Base-by-base conservation (phyloP, 2,888 invertebrate species). In the Gymnosoma rotundatum region DNA sequence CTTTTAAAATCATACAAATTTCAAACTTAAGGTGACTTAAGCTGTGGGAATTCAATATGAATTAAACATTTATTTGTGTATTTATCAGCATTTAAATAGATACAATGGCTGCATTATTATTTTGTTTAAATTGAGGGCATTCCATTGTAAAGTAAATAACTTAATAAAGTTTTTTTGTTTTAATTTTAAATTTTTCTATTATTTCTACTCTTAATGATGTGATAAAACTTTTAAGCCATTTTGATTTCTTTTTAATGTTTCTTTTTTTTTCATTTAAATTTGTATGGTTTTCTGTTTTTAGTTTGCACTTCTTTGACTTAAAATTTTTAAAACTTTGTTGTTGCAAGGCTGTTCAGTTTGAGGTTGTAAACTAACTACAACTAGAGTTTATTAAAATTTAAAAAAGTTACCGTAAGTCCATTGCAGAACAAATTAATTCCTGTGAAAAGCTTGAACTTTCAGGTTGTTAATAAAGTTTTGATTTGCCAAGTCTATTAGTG, bases 401-500 rank as follows among this genome's bases (percentile, higher is more conserved):
- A 42, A 45, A 32, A 58, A n/a, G 6, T 72, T 63, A 72, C 50
- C 54, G 48, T 54, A 78, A 78, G 45, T 63, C 56, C 2, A 56
- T 58, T 42, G 14, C 25, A 21, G 21, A 20, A 38, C 32, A 58
- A 58, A 25, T 36, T 20, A 18, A 32, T 67, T 50, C 25, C 9
- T n/a, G n/a, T 1, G 18, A 36, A 38, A 38, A 14, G 25, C 20
- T 50, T 60, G 60, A 25, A 10, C 14, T 32, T 56, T 45, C 12
- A 18, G 21, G 45, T 66, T 56, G 54, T 48, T 48, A 66, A 36
- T 45, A 56, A 66, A 36, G 64, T 74, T 64, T 20, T 6, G 36
- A 32, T 18, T 36, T 25, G 56, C 32, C 10, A 36, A 6, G 5
- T n/a, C 18, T 20, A 18, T 42, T 8, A 25, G 20, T 36, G 32